Conservation (phyloP, 2,113 vertebrate genomes). For the Emydocephalus ijimae region DNA sequence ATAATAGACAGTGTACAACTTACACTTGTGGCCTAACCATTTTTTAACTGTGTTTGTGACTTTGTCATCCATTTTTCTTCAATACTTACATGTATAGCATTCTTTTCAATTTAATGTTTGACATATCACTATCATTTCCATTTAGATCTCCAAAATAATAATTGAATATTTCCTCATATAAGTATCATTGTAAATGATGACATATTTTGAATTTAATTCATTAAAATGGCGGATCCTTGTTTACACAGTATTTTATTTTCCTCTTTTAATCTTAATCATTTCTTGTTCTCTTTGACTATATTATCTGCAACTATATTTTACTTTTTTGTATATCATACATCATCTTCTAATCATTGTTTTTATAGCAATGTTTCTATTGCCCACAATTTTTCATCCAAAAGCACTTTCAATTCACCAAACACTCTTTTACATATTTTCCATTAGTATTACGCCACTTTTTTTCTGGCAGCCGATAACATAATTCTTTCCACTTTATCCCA, state of each 20-base stretch:
- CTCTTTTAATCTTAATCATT: neutral
- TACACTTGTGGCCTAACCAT: neutral
- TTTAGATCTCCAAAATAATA: neutral
- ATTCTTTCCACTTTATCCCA: neutral
- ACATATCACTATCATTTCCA: neutral
- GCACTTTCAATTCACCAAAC: neutral
- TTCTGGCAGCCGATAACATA: neutral
- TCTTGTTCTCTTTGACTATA: neutral
- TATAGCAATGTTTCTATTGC: neutral
- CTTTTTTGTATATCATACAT: neutral
- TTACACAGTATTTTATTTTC: neutral
- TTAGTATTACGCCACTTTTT: neutral
- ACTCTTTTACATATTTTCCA: neutral
- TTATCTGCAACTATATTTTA: neutral
- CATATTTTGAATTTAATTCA: neutral
- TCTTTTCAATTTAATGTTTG: neutral
- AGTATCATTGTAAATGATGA: neutral
- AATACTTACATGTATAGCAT: neutral
- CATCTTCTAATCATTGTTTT: neutral
- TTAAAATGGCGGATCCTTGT: neutral
- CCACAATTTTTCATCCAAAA: neutral
- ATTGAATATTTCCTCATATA: neutral
- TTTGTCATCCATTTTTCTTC: neutral
- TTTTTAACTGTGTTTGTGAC: neutral
- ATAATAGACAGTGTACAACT: neutral